Conservation (phyloP, 2,797 vertebrate genomes). For the Darevskia mixta region DNA sequence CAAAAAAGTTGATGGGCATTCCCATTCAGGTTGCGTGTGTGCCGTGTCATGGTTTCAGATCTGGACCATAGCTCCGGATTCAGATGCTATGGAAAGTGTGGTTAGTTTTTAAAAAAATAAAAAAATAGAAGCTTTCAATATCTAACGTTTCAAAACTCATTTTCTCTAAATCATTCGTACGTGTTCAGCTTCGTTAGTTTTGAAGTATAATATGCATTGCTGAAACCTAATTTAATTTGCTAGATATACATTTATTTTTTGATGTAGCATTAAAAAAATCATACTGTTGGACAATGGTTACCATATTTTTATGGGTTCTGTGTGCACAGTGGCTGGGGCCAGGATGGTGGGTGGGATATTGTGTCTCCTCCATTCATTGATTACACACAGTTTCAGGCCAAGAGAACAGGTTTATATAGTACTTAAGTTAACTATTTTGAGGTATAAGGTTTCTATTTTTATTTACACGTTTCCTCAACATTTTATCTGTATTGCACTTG, state of each 20-base stretch:
- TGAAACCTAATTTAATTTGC: not conserved
- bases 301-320: not conserved
- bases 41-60: no score
- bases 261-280: not conserved
- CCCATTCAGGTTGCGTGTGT: no score
- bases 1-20: no score
- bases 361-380: not conserved
- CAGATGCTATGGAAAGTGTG: no score
- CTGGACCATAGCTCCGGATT: no score
- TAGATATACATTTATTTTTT: not conserved
- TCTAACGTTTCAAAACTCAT: not conserved
- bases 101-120: no score
- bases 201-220: not conserved
- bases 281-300: not conserved
- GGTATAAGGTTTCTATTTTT: not conserved
- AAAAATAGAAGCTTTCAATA: not conserved
- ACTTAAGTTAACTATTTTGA: no score
- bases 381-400: not conserved
- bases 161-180: not conserved
- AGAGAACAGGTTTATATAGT: not conserved
- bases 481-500: conserved; percentile 38
- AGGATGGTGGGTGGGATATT: not conserved
- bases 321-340: no score
- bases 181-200: not conserved
- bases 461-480: conserved; percentile 32